These are phyloP conservation scores for Caenorhabditis plicata DNA, from an alignment of 2,888 invertebrate species.

Conservation along the genomic window DNA sequence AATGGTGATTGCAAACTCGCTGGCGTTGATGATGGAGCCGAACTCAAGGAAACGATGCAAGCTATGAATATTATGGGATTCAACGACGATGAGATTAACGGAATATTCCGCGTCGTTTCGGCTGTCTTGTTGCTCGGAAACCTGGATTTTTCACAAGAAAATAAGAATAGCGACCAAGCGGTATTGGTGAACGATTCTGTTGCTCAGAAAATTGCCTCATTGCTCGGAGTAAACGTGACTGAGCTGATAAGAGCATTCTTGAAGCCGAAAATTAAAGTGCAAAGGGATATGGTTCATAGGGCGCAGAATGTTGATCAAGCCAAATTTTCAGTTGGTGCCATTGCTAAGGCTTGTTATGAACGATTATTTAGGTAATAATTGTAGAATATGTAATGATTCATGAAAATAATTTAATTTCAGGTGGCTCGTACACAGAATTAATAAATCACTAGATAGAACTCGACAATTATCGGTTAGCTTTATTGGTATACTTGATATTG, in stretches of 20 bases:
- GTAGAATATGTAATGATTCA: conserved; percentile 86
- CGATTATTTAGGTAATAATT: conserved; percentile 84
- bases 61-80: conserved; percentile 99
- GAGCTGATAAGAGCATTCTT: conserved; percentile 97
- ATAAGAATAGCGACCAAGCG: conserved; percentile 91
- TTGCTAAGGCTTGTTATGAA: conserved; percentile 96
- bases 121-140: conserved; percentile 93
- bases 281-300: conserved; percentile 94
- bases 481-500: conserved; percentile 98
- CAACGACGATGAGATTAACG: conserved; percentile 84
- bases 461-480: conserved; percentile 97
- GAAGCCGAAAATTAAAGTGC: conserved; percentile 88
- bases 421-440: conserved; percentile 53
- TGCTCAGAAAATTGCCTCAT: conserved; percentile 88
- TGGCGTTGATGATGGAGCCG: conserved; percentile 85
- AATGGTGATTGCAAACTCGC: conserved; percentile 80
- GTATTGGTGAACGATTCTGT: conserved; percentile 91
- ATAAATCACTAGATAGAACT: conserved; percentile 86
- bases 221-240: conserved; percentile 85
- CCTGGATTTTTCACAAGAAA: conserved; percentile 96
- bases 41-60: conserved; percentile 88
- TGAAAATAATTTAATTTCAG: conserved; percentile 81
- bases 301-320: conserved; percentile 96
- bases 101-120: conserved; percentile 91
- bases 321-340: conserved; percentile 96